Evolutionary conservation across 2,888 invertebrate genomes (phyloP), one percentile per base, ranked within the genome.

Genomic region (Drosophila anceps): DNA sequence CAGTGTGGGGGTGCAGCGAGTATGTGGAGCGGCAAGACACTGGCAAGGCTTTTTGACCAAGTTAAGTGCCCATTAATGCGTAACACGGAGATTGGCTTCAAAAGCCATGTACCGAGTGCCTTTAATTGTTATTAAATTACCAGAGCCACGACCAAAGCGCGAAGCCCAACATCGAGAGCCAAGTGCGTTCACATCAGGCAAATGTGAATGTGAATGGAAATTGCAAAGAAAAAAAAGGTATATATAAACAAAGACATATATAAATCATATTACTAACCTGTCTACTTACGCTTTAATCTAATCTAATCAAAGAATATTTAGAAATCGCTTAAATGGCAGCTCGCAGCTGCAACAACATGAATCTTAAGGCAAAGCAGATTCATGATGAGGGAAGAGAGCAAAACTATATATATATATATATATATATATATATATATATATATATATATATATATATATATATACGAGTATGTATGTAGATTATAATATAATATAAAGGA

Each of bases 21-120:
- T 71, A 74, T 82, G 82, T 82, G 83, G 78, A 80, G 78, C 84
- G 79, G 79, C 82, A 86, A 75, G 63, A 66, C 75, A 58, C 29
- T 48, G 50, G 62, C 62, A 64, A 70, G 77, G 59, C 75, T 83
- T 91, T 91, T 91, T 91, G 91, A 91, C 91, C 91, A 91, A 91
- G 84, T 91, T 91, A 91, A 90, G 90, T 83, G 90, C 84, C 84
- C 91, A 91, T 84, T 89, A 91, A 91, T 88, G 91, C 91, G 92
- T 91, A 91, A 89, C 92, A 82, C 83, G 81, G 90, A 87, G 87
- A 90, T 87, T 87, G 90, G 81, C 90, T 79, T 82, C 90, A 90
- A 90, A 82, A 88, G 85, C 81, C 85, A 88, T 88, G 88, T 82
- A 88, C 76, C 83, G 87, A 87, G 82, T 85, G 84, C 75, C 77